These are phyloP conservation scores for Rhingia campestris DNA, from an alignment of 2,888 invertebrate species.

Conservation along the genomic window DNA sequence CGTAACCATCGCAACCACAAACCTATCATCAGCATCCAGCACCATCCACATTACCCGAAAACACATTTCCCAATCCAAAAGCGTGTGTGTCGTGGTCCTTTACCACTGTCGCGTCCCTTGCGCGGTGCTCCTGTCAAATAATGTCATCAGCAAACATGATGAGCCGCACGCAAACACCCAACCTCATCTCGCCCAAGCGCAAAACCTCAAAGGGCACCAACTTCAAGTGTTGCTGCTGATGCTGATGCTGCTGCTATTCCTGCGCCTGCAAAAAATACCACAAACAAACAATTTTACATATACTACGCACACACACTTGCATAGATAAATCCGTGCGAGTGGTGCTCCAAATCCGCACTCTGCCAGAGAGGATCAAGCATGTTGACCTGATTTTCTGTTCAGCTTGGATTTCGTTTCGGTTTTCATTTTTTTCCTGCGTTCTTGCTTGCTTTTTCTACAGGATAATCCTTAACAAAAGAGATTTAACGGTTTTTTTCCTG, in stretches of 20 bases:
- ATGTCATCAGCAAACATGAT: conserved; percentile 69
- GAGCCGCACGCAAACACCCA: conserved; percentile 62
- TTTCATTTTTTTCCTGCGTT: conserved; percentile 14
- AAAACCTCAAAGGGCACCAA: conserved; percentile 59
- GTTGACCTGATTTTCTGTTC: conserved; percentile 71
- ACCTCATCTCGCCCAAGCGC: neutral
- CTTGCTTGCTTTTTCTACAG: conserved; percentile 9
- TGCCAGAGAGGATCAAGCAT: conserved; percentile 66
- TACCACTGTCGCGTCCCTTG: conserved; percentile 13
- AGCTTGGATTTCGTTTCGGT: conserved; percentile 17
- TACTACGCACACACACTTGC: conserved; percentile 42
- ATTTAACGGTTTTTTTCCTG: conserved; percentile 43
- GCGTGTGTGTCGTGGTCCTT: too few relatives aligned
- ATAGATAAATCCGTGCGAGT: conserved; percentile 48
- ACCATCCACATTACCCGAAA: conserved; percentile 60
- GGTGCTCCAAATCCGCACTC: conserved; percentile 70
- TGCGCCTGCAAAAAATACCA: conserved; percentile 60
- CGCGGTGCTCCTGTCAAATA: conserved; percentile 43
- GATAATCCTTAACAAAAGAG: conserved; percentile 66
- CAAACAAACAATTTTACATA: conserved; percentile 49
- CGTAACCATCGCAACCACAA: conserved; percentile 49
- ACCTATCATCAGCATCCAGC: conserved; percentile 65
- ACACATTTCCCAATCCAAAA: conserved; percentile 61
- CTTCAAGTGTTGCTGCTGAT: conserved; percentile 44
- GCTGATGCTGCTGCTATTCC: neutral